These are phyloP conservation scores for Ascaphus truei DNA, from an alignment of 2,113 vertebrate genomes.

Conservation along the genomic window DNA sequence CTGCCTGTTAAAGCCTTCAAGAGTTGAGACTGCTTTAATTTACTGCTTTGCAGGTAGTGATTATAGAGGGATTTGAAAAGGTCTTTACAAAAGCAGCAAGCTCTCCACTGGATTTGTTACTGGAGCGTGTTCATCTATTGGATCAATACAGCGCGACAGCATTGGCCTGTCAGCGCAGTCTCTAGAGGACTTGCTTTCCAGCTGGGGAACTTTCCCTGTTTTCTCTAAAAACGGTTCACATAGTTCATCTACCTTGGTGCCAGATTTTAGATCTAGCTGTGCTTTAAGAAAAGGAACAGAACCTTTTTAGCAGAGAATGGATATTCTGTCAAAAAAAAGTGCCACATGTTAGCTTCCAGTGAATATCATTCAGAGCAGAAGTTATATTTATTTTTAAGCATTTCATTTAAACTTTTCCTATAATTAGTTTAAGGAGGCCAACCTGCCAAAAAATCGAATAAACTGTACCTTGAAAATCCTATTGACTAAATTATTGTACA, in stretches of 20 bases:
- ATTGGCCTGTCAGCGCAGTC: constrained; percentile 39
- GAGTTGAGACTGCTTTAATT: constrained; percentile 53
- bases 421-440: not conserved
- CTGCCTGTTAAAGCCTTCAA: constrained; percentile 47
- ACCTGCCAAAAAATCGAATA: not conserved
- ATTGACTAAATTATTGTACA: not conserved
- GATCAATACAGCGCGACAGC: constrained; percentile 47
- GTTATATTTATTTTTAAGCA: constrained; percentile 1
- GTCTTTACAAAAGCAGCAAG: constrained; percentile 49
- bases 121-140: constrained; percentile 42
- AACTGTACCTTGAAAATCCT: not conserved
- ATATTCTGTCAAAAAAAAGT: constrained; percentile 28
- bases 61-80: constrained; percentile 61
- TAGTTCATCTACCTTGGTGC: constrained; percentile 27
- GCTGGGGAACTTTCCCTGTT: constrained; percentile 38
- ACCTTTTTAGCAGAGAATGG: constrained; percentile 22
- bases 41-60: constrained; percentile 53
- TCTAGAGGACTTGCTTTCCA: constrained; percentile 40
- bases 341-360: constrained; percentile 1
- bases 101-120: constrained; percentile 54
- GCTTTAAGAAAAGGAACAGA: not conserved
- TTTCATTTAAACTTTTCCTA: not conserved
- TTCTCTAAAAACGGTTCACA: not conserved
- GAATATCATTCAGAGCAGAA: constrained; percentile 23
- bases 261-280: not conserved